A percentile compares a stretch with the other conserved stretches of the same genome.
Conservation (phyloP, 2,888 invertebrate species). For the Itoplectis maculator region DNA sequence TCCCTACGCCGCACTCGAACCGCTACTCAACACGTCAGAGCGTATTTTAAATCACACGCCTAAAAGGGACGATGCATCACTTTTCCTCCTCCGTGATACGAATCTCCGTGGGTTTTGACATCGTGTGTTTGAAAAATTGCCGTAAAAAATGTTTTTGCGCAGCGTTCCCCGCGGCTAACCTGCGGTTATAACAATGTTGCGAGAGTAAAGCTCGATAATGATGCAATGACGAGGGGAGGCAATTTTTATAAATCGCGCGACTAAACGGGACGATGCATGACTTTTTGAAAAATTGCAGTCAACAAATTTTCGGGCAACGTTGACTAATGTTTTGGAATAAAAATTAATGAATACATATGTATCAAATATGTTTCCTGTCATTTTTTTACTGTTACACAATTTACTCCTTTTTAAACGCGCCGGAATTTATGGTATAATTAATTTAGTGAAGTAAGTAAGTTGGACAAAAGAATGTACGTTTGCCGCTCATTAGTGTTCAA, state of each 20-base stretch:
- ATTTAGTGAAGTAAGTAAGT: not conserved
- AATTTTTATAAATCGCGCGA: no score
- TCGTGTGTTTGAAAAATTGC: not conserved
- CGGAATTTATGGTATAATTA: not conserved
- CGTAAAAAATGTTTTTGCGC: not conserved
- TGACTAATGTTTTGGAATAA: not conserved
- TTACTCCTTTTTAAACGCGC: not conserved
- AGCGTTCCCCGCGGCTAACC: not conserved
- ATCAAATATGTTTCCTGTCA: not conserved
- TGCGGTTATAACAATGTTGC: not conserved
- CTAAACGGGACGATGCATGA: no score
- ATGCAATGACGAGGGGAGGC: no score
- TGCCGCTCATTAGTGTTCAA: no score
- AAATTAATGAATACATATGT: not conserved
- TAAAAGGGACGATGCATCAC: conserved; percentile 15
- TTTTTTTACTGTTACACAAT: not conserved
- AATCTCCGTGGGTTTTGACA: not conserved
- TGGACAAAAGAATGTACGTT: not conserved
- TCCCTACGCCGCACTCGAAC: not conserved
- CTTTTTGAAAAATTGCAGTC: no score
- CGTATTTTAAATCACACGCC: conserved; percentile 14
- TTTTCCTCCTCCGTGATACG: not conserved
- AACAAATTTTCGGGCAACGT: no score
- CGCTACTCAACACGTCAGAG: conserved; percentile 2
- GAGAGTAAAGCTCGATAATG: not conserved